Conservation (phyloP, 2,888 invertebrate genomes). For the Selenia dentaria region DNA sequence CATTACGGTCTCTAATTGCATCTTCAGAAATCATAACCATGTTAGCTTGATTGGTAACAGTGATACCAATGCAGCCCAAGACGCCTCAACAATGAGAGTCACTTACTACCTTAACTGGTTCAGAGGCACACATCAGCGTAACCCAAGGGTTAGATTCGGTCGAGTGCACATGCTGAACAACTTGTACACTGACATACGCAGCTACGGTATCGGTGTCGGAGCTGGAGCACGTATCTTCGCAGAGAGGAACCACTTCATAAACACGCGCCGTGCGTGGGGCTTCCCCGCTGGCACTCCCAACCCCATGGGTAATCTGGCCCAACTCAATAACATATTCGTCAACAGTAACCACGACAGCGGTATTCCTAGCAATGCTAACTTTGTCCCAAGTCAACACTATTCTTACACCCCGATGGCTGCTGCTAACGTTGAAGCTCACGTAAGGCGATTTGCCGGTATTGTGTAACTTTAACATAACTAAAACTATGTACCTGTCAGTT, state of each 20-base stretch:
- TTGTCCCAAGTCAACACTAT: constrained; percentile 14
- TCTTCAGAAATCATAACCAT: constrained; percentile 26
- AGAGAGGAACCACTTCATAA: constrained; percentile 18
- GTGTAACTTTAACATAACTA: not conserved
- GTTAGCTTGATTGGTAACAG: constrained; percentile 19
- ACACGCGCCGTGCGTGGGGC: constrained; percentile 14
- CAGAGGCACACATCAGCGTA: constrained; percentile 14
- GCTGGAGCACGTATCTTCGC: constrained; percentile 8
- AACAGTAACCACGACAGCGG: constrained; percentile 12
- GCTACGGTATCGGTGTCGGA: constrained; percentile 16
- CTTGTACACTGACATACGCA: constrained; percentile 17
- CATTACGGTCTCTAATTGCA: constrained; percentile 24
- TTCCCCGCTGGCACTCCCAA: constrained; percentile 4
- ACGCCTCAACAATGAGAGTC: constrained; percentile 18
- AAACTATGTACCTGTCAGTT: too few species aligned
- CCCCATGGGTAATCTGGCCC: constrained; percentile 4
- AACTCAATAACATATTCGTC: constrained; percentile 10
- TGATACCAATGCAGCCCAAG: constrained; percentile 10
- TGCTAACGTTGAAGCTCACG: not conserved
- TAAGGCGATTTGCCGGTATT: not conserved
- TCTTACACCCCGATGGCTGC: not conserved
- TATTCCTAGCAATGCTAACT: constrained; percentile 3
- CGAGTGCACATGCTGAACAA: constrained; percentile 21
- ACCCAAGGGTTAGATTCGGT: constrained; percentile 19
- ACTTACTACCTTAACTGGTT: constrained; percentile 26